Evolutionary conservation across 53 echinoderm and acorn worm genomes (phyloP).

Genomic region (Holothuria leucospilota): DNA sequence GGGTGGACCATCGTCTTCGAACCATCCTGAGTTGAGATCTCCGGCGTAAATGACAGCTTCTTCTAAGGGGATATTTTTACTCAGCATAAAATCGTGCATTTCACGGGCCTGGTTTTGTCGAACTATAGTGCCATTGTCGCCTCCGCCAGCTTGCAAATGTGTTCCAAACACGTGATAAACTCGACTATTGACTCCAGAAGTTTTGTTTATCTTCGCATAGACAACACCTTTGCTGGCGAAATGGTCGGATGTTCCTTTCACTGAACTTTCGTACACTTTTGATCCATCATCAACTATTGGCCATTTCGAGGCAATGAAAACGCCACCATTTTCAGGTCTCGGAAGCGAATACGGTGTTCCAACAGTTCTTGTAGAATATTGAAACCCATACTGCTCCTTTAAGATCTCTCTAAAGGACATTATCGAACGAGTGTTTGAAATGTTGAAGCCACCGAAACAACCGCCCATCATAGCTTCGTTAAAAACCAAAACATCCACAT

Average conservation of each 20-base stretch:
- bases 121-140: conserved; percentile 13
- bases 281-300: conserved; percentile 74
- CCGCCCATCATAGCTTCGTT: conserved; percentile 95
- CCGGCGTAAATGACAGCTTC: conserved; percentile 77
- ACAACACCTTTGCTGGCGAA: conserved; percentile 78
- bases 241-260: conserved; percentile 51
- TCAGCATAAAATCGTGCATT: conserved; percentile 64
- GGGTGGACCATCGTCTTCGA: conserved; percentile 8
- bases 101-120: conserved; percentile 64
- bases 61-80: conserved; percentile 53
- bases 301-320: conserved; percentile 90
- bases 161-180: conserved; percentile 87
- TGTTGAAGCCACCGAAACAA: conserved; percentile 73
- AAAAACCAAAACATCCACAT: conserved; percentile 84
- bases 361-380: conserved; percentile 77
- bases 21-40: conserved; percentile 62
- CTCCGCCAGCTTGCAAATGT: conserved; percentile 68
- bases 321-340: conserved; percentile 81
- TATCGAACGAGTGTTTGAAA: conserved; percentile 49
- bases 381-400: conserved; percentile 69
- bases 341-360: conserved; percentile 63
- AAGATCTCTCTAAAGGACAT: conserved; percentile 78
- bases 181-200: conserved; percentile 49
- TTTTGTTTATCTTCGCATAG: conserved; percentile 77
- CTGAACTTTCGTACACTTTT: conserved; percentile 63